These are phyloP conservation scores for Tetraodon nigroviridis DNA, from an alignment of 2,113 vertebrate species.

Conservation along the genomic window DNA sequence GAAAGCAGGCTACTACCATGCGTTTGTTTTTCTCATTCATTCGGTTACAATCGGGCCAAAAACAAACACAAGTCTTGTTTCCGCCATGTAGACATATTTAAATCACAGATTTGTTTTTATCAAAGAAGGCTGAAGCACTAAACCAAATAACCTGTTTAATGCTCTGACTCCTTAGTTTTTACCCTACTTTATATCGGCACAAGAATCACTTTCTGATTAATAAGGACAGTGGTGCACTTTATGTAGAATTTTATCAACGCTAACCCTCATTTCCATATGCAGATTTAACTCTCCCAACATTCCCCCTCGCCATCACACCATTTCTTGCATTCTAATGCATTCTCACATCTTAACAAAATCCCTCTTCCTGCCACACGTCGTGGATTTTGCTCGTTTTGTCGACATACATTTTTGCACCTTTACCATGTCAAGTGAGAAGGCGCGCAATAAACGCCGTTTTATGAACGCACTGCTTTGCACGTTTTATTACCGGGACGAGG, in stretches of 20 bases:
- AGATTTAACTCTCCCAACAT: conserved; percentile 90
- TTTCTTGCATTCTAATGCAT: conserved; percentile 83
- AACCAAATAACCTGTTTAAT: background rate
- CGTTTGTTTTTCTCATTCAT: no score
- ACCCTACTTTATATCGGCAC: background rate
- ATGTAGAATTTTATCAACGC: conserved; percentile 84
- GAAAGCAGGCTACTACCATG: no score
- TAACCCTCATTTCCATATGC: conserved; percentile 98
- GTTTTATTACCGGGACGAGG: conserved; percentile 38
- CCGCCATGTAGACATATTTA: no score
- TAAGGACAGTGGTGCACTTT: conserved; percentile 77
- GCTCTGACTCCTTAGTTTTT: background rate
- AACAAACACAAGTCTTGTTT: no score
- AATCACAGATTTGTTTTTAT: background rate
- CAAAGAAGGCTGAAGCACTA: background rate
- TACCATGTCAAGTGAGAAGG: conserved; percentile 23
- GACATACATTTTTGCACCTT: conserved; percentile 45
- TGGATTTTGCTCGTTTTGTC: conserved; percentile 52
- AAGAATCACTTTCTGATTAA: conserved; percentile 73
- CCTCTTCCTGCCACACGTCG: conserved; percentile 44
- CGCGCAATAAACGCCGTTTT: conserved; percentile 17
- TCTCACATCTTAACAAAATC: conserved; percentile 73
- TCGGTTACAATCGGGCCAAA: no score
- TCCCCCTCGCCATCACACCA: conserved; percentile 81
- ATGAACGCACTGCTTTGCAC: conserved; percentile 45